These are phyloP conservation scores for Tachycineta bicolor DNA, from an alignment of 2,113 vertebrate species.

Conservation along the genomic window DNA sequence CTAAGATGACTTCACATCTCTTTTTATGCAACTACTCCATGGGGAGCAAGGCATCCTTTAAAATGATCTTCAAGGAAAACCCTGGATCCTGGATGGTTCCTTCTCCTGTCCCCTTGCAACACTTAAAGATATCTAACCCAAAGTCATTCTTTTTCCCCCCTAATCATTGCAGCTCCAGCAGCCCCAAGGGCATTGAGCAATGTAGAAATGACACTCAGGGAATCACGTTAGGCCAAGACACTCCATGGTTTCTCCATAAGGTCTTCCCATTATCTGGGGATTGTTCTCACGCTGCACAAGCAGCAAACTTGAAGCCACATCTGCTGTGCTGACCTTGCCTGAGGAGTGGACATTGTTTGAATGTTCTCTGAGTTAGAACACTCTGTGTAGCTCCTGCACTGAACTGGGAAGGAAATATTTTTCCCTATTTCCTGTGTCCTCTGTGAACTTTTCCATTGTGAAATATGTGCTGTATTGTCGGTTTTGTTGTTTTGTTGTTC, in stretches of 20 bases:
- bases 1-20: neutral
- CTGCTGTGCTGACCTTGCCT: constrained; percentile 43
- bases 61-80: neutral
- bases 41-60: neutral
- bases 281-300: constrained; percentile 48
- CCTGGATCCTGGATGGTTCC: neutral
- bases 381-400: neutral
- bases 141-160: neutral
- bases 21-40: neutral
- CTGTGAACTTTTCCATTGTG: constrained; percentile 22
- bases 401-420: constrained; percentile 39
- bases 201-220: constrained; percentile 5
- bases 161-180: neutral
- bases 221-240: neutral
- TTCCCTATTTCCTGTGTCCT: constrained; percentile 28
- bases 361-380: constrained; percentile 18
- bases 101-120: neutral
- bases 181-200: constrained; percentile 36
- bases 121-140: neutral
- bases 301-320: constrained; percentile 12
- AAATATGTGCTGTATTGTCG: neutral
- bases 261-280: constrained; percentile 48
- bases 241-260: constrained; percentile 20
- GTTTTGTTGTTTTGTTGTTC: neutral
- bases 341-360: neutral